Conservation (phyloP, 2,113 vertebrate species). For the Megalops atlanticus region DNA sequence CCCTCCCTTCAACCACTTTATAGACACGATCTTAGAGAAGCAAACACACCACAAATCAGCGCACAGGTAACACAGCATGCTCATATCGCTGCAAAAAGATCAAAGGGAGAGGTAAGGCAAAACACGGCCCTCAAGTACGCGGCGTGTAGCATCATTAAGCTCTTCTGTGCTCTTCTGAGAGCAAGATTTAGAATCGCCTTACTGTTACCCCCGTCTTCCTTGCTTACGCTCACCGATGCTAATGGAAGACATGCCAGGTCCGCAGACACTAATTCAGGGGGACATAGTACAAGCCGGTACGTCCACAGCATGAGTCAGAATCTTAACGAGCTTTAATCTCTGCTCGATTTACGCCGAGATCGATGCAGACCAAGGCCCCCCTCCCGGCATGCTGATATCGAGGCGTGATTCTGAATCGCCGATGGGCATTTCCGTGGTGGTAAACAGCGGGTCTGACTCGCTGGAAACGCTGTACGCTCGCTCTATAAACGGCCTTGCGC, state of each 20-base stretch:
- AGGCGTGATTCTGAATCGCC: background rate
- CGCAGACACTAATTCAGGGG: conserved; percentile 37
- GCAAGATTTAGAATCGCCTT: background rate
- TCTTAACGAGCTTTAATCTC: conserved; percentile 51
- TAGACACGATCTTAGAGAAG: background rate
- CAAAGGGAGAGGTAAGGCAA: background rate
- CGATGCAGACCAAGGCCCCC: background rate
- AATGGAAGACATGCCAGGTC: background rate
- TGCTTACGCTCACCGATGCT: background rate
- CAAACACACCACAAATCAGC: background rate
- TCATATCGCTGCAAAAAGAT: background rate
- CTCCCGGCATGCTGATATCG: background rate
- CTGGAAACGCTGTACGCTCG: background rate
- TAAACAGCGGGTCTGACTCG: background rate
- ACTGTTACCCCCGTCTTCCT: background rate
- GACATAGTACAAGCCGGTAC: conserved; percentile 41
- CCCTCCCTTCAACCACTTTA: background rate
- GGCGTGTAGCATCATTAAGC: background rate
- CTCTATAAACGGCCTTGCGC: background rate
- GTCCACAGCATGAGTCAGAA: conserved; percentile 51
- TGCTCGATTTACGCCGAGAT: conserved; percentile 24
- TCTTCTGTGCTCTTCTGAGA: background rate
- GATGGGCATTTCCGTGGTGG: background rate
- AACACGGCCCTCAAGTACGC: background rate
- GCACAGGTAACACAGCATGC: background rate